phyloP scores from a whole-genome alignment of 2,797 vertebrate genomes.

The Melanotaenia parkinsoni region DNA sequence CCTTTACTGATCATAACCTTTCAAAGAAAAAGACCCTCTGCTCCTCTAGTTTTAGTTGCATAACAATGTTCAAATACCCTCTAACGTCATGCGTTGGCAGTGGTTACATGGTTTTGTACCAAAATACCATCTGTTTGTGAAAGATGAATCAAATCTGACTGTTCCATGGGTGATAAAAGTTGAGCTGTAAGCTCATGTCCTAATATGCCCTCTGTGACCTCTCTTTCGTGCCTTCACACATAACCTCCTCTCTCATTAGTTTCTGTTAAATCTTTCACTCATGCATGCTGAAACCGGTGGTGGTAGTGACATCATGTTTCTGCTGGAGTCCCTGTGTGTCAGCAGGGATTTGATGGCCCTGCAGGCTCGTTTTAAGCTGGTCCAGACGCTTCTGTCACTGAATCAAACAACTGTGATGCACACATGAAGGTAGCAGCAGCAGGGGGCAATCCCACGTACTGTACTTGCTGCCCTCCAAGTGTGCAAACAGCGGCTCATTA shows the following conservation, averaged over 20 bases:
- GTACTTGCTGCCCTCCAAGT: slow-evolving; percentile 1
- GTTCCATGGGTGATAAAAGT: slow-evolving; percentile 31
- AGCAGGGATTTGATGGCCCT: slow-evolving; percentile 53
- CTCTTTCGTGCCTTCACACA: slow-evolving; percentile 2
- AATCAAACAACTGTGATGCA: slow-evolving; percentile 54
- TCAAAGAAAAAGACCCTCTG: slow-evolving; percentile 32
- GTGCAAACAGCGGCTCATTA: slow-evolving; percentile 14
- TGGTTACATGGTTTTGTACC: slow-evolving; percentile 25
- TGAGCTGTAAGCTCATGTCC: slow-evolving; percentile 25
- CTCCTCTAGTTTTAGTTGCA: slow-evolving; percentile 25
- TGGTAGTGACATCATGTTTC: slow-evolving; percentile 32
- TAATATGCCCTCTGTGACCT: slow-evolving; percentile 9
- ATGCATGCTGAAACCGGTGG: slow-evolving; percentile 12
- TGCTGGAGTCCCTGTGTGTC: slow-evolving; percentile 37
- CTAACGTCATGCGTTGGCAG: slow-evolving; percentile 35
- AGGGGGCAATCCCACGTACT: slow-evolving; percentile 19
- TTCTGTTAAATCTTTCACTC: slow-evolving; percentile 14
- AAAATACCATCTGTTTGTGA: slow-evolving; percentile 58
- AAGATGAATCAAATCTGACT: slow-evolving; percentile 42
- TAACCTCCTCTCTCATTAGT: slow-evolving; percentile 3
- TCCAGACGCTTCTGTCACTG: slow-evolving; percentile 37
- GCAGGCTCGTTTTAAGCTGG: slow-evolving; percentile 45
- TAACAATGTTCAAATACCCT: slow-evolving; percentile 27
- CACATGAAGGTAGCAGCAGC: slow-evolving; percentile 10
- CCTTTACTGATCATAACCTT: slow-evolving; percentile 35